Base-by-base conservation (phyloP, 2,888 invertebrate species). In the Acheta domesticus region DNA sequence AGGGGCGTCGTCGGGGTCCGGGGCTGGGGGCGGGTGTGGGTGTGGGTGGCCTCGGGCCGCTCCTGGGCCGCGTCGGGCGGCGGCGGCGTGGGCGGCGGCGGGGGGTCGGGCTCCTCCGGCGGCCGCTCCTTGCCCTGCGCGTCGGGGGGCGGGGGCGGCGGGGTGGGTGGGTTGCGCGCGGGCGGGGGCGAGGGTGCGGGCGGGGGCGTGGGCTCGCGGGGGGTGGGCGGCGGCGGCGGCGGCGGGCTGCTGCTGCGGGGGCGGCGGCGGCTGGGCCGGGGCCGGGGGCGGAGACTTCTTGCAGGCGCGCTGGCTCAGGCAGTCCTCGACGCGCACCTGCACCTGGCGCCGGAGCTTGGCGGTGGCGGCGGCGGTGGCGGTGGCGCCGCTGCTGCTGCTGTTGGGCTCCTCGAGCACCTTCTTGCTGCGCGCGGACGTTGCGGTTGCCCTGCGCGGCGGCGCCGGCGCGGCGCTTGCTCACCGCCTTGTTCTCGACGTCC, bases 361-460 rank as follows among this genome's bases (percentile, higher is more conserved):
- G 62, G 62, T 19, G 14, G 16, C 62, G 62, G 62, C 5, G n/a
- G 62, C 14, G 62, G 62, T 1, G n/a, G 62, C 5, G 62, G 62
- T n/a, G n/a, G 62, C 62, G 16, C 62, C 4, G 62, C 62, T 62
- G 62, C 62, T 62, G 82, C 87, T 86, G 83, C 87, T 87, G 83
- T 86, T 87, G 62, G 86, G 86, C 82, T 87, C 87, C 83, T 88
- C 87, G 80, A 87, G 84, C 79, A 87, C 85, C 82, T 87, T 87
- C 83, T 87, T 87, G 83, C 87, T 87, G 62, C 62, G 48, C 73
- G 73, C 62, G n/a, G 62, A 62, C 16, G 62, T n/a, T 62, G 62
- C 62, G 62, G n/a, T 62, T 14, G 16, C 16, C 62, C 16, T 14
- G n/a, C 14, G 62, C 62, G 73, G 79, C 81, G 48, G 78, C 80